These are phyloP conservation scores for Nipponacmea schrenckii DNA, from an alignment of 2,888 invertebrate species.

Conservation along the genomic window DNA sequence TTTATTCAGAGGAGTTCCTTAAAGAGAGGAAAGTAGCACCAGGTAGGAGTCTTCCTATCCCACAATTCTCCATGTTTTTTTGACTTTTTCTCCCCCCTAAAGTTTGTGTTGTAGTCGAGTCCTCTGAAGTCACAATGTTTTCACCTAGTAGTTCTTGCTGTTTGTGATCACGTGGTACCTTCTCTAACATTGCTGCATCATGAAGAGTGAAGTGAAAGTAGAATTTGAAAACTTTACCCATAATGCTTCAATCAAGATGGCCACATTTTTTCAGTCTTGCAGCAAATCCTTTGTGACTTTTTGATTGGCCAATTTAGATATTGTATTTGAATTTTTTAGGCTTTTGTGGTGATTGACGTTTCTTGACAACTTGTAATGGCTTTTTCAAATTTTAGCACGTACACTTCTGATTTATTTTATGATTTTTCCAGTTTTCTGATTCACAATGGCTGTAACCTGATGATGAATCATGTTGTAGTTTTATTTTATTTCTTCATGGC, in stretches of 20 bases:
- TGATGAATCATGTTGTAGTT: too few species aligned
- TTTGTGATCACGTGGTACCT: too few species aligned
- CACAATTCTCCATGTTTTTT: neutral
- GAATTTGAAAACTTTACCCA: neutral
- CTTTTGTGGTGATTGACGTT: slow-evolving; percentile 2
- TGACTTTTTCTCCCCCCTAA: neutral
- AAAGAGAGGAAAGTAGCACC: slow-evolving; percentile 6
- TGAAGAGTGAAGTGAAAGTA: too few species aligned
- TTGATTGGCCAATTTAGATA: neutral
- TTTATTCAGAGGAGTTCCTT: slow-evolving; percentile 2
- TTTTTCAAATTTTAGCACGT: neutral
- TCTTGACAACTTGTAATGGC: neutral
- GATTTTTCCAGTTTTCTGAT: too few species aligned
- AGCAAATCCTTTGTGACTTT: neutral
- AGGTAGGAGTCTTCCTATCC: neutral
- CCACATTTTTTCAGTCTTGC: neutral
- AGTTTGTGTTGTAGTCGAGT: neutral
- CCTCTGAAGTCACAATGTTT: neutral
- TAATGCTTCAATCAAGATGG: slow-evolving; percentile 1
- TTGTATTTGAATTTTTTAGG: neutral
- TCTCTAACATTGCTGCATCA: too few species aligned
- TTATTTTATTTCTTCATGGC: too few species aligned
- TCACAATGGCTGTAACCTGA: too few species aligned
- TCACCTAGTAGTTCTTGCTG: neutral
- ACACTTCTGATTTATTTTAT: neutral